A percentile compares a stretch with the other conserved stretches of the same genome.
phyloP scores from a whole-genome alignment of 2,888 invertebrate genomes.

The Coremacera marginata region DNA sequence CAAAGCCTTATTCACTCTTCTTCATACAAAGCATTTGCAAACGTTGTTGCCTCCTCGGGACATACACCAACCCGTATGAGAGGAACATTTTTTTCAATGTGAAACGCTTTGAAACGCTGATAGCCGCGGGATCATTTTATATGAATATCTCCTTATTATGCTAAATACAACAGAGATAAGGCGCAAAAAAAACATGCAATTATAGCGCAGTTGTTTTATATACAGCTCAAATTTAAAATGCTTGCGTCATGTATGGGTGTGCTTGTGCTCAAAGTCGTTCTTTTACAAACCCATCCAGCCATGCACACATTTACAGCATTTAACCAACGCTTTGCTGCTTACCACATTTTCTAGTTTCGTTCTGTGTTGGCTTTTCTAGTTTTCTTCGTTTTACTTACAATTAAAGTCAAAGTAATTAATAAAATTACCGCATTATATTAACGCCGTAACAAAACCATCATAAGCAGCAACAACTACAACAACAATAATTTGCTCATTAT shows the following conservation, averaged over 20 bases:
- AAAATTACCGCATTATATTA: conserved; percentile 20
- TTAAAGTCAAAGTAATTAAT: conserved; percentile 3
- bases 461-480: neutral
- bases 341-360: neutral
- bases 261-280: neutral
- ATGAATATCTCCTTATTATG: conserved; percentile 11
- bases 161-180: conserved; percentile 5
- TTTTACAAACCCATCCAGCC: neutral
- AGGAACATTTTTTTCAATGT: too few species aligned
- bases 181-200: neutral
- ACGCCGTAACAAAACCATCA: neutral
- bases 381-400: neutral
- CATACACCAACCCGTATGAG: too few species aligned
- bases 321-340: neutral
- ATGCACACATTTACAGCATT: neutral
- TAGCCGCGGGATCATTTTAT: conserved; percentile 13
- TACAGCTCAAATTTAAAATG: neutral
- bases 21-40: too few species aligned
- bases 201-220: neutral
- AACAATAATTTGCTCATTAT: conserved; percentile 4
- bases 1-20: too few species aligned
- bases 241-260: neutral
- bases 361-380: neutral
- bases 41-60: too few species aligned
- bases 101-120: neutral